phyloP scores from a whole-genome alignment of 2,113 vertebrate genomes.

The Butorides virescens region DNA sequence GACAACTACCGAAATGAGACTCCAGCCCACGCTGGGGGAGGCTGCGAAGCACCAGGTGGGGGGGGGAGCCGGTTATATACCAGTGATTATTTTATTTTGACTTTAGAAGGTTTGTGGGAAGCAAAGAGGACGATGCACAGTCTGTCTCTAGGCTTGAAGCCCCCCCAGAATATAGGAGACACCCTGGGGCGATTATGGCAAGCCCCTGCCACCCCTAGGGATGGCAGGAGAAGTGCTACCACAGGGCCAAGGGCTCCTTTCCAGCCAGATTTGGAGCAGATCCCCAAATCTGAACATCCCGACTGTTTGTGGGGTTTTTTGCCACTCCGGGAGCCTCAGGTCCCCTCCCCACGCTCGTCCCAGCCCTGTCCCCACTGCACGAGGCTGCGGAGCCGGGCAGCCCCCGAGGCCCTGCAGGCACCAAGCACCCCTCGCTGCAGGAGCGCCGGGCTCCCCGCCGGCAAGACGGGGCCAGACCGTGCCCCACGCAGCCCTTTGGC shows the following conservation, averaged over 20 bases:
- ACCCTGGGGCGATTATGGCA: background rate
- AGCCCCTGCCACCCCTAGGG: background rate
- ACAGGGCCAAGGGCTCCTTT: fast-evolving
- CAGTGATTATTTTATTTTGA: background rate
- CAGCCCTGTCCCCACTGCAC: background rate
- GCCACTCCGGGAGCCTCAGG: fast-evolving
- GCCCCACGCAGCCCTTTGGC: fast-evolving
- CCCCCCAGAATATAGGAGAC: background rate
- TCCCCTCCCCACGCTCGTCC: fast-evolving
- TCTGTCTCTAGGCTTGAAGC: background rate
- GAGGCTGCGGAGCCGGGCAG: fast-evolving
- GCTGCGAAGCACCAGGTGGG: fast-evolving
- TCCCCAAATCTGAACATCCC: background rate
- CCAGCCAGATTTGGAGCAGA: background rate
- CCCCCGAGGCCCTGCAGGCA: background rate
- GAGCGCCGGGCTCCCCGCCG: fast-evolving
- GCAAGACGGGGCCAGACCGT: fast-evolving
- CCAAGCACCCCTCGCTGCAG: background rate
- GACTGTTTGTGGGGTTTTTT: fast-evolving
- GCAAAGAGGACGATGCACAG: fast-evolving
- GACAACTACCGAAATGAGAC: background rate
- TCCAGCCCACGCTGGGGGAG: background rate
- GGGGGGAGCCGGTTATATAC: background rate
- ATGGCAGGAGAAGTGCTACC: background rate
- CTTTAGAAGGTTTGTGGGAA: background rate